Evolutionary conservation across 2,797 vertebrate species (phyloP), one percentile per base, ranked within the genome.

Genomic region (Halcyon smyrnensis): DNA sequence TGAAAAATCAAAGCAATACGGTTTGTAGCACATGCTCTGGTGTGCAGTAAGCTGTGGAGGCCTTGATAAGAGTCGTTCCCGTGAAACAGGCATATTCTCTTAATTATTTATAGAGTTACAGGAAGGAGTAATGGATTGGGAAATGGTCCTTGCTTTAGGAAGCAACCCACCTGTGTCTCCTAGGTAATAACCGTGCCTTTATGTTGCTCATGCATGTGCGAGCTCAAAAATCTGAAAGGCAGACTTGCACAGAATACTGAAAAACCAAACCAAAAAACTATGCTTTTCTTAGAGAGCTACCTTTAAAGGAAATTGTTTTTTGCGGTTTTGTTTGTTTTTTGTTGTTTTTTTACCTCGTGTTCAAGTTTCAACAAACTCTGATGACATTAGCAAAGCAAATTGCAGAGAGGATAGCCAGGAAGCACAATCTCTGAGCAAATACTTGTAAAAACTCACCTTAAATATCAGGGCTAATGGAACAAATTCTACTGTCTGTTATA

Each of bases 81-180:
- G 45, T 82, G 93, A 95, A 97, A 83, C 18, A 83, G 76, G 23
- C 51, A 25, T 53, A 34, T 89, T 86, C 36, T 91, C 70, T 84
- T 83, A 91, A 93, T 97, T 96, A 97, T 97, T 95, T 91, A 90
- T 93, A 43, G 45, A 87, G 45, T 77, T 94, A 82, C 54, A 92
- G 71, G 64, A 96, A 93, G 39, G 51, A 97, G 68, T 75, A 94
- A 94, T 8, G 23, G 51, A 74, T 93, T 84, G 79, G 86, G 78
- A 96, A 97, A 81, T 60, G 54, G 43, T 59, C 28, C 43, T 80
- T 87, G 53, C 63, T 88, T 90, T 56, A 92, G 54, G 67, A 93
- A 91, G 51, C 27, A 95, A 64, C 32, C 41, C 43, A 92, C 82
- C 76, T 95, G 32, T 70, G 56, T 87, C 82, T 96, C 48, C 54